Evolutionary conservation across 2,113 vertebrate genomes (phyloP).

Genomic region (Psettodes erumei): DNA sequence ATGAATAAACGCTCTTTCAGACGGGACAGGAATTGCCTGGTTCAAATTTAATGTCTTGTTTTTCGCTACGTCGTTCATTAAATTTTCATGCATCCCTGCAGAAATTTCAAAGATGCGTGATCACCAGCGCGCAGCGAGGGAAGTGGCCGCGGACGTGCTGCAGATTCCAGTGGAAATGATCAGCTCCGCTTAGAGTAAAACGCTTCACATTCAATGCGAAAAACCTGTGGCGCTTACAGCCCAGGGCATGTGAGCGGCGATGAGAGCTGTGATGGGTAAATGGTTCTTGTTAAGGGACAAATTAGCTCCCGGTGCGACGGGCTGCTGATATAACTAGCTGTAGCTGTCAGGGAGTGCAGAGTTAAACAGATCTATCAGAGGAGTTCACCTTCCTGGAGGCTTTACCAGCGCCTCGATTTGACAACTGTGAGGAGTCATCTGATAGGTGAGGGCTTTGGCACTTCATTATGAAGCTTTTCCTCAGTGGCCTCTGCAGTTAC

Average conservation of each 20-base stretch:
- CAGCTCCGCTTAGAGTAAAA: not conserved
- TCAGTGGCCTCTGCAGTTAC: not conserved
- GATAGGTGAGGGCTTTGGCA: slow-evolving; percentile 6
- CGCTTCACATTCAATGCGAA: slow-evolving; percentile 20
- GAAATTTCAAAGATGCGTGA: not conserved
- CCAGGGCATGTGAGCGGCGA: slow-evolving; percentile 10
- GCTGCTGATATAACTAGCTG: slow-evolving; percentile 44
- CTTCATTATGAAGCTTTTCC: slow-evolving; percentile 28
- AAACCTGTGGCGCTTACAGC: slow-evolving; percentile 7
- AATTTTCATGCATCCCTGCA: not conserved
- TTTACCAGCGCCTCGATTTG: not conserved
- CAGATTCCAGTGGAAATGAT: slow-evolving; percentile 4
- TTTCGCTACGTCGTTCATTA: slow-evolving; percentile 1
- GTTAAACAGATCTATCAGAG: slow-evolving; percentile 27
- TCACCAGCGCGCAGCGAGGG: not conserved
- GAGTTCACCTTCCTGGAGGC: slow-evolving; percentile 20
- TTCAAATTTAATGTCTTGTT: slow-evolving; percentile 3
- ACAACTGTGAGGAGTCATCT: slow-evolving; percentile 19
- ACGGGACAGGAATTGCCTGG: not conserved
- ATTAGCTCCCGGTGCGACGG: slow-evolving; percentile 30
- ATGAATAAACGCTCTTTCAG: slow-evolving; percentile 6
- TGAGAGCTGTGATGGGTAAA: slow-evolving; percentile 26
- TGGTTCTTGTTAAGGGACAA: slow-evolving; percentile 45
- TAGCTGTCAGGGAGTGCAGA: slow-evolving; percentile 28
- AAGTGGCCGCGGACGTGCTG: not conserved